Conservation (phyloP, 2,888 invertebrate genomes). For the Chrysina gloriosa region DNA sequence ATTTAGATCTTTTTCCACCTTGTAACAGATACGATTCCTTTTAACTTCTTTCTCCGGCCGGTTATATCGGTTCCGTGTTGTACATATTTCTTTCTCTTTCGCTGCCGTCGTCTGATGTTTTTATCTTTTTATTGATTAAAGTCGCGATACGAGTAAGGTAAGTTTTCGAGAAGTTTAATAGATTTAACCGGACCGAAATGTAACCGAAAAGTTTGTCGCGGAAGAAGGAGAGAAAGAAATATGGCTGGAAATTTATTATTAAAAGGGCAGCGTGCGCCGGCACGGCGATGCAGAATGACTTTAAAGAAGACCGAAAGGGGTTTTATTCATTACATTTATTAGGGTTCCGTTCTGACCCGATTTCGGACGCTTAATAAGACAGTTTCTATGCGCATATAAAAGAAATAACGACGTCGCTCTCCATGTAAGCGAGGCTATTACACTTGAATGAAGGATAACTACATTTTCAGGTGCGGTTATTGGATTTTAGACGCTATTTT, state of each 20-base stretch:
- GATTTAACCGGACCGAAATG: neutral
- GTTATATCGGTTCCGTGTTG: neutral
- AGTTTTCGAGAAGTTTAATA: neutral
- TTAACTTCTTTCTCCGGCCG: neutral
- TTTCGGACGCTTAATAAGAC: neutral
- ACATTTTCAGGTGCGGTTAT: neutral
- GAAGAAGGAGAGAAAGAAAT: neutral
- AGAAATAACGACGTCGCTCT: neutral
- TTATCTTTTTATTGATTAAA: neutral
- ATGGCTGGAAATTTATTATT: neutral
- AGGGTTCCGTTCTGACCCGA: neutral
- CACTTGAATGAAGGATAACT: conserved; percentile 1
- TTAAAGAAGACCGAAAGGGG: neutral
- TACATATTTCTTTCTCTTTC: neutral
- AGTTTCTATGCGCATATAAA: conserved; percentile 15
- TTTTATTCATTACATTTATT: neutral
- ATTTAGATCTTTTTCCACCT: neutral
- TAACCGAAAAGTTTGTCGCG: neutral
- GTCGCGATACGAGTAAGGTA: neutral
- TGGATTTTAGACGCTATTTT: neutral
- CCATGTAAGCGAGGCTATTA: neutral
- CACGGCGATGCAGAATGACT: neutral
- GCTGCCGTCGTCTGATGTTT: no score
- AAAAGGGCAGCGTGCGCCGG: no score
- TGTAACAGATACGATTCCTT: neutral